These are phyloP conservation scores for Hippocampus comes DNA, from an alignment of 2,113 vertebrate species.

Conservation along the genomic window DNA sequence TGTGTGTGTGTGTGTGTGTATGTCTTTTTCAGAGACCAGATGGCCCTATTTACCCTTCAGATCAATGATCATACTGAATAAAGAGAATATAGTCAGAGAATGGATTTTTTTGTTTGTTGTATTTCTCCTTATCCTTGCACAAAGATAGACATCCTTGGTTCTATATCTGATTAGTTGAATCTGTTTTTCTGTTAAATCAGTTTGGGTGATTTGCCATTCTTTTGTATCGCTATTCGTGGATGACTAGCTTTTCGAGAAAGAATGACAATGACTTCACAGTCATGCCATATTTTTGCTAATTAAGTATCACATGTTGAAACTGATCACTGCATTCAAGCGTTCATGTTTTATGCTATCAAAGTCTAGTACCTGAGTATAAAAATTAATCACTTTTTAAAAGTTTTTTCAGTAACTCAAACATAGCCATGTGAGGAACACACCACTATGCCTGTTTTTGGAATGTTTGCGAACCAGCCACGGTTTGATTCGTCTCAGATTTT, in stretches of 20 bases:
- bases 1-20: conserved; percentile 23
- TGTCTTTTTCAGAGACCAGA: conserved; percentile 17
- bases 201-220: not conserved
- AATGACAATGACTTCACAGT: not conserved
- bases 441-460: not conserved
- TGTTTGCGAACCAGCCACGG: conserved; percentile 11
- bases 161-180: not conserved
- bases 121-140: not conserved
- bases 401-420: not conserved
- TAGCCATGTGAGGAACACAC: not conserved
- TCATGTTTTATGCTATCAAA: not conserved
- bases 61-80: not conserved
- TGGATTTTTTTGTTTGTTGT: not conserved
- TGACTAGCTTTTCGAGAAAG: not conserved
- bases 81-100: not conserved
- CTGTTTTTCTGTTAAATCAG: not conserved
- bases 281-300: not conserved
- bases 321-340: not conserved
- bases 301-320: not conserved
- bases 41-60: not conserved
- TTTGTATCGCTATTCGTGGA: not conserved
- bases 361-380: not conserved
- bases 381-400: not conserved
- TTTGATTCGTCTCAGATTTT: conserved; percentile 48
- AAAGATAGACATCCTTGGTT: not conserved